Conservation (phyloP, 2,888 invertebrate genomes). For the Plebejus anna region DNA sequence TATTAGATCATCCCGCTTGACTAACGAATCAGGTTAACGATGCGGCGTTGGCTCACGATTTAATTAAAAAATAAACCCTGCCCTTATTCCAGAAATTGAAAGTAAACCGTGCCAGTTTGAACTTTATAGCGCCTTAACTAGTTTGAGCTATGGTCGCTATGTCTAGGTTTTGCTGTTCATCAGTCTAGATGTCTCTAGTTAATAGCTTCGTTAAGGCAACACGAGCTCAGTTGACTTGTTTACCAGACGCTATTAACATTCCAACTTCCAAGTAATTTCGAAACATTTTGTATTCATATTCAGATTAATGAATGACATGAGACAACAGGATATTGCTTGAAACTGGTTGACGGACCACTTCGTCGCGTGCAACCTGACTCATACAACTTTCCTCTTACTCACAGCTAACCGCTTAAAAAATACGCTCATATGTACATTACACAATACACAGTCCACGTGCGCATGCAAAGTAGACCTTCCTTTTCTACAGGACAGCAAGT, state of each 20-base stretch:
- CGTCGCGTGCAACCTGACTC: slow-evolving; percentile 36
- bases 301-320: slow-evolving; percentile 18
- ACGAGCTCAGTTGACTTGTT: neutral
- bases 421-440: slow-evolving; percentile 39
- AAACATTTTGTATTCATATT: neutral
- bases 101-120: neutral
- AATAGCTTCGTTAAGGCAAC: slow-evolving; percentile 5
- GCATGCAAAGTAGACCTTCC: slow-evolving; percentile 33
- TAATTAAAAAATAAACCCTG: slow-evolving; percentile 8
- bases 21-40: slow-evolving; percentile 12
- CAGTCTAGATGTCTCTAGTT: neutral
- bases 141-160: neutral
- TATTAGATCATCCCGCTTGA: slow-evolving; percentile 11
- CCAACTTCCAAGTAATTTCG: neutral
- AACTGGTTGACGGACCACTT: slow-evolving; percentile 32
- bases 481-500: neutral
- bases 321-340: slow-evolving; percentile 31
- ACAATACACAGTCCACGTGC: slow-evolving; percentile 40
- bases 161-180: neutral
- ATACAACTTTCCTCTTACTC: slow-evolving; percentile 53
- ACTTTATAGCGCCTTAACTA: neutral
- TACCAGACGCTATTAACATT: neutral
- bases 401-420: slow-evolving; percentile 36
- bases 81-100: slow-evolving; percentile 10
- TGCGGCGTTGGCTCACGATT: neutral